Base-by-base conservation (phyloP, 2,888 invertebrate genomes). In the Hipparchia semele region DNA sequence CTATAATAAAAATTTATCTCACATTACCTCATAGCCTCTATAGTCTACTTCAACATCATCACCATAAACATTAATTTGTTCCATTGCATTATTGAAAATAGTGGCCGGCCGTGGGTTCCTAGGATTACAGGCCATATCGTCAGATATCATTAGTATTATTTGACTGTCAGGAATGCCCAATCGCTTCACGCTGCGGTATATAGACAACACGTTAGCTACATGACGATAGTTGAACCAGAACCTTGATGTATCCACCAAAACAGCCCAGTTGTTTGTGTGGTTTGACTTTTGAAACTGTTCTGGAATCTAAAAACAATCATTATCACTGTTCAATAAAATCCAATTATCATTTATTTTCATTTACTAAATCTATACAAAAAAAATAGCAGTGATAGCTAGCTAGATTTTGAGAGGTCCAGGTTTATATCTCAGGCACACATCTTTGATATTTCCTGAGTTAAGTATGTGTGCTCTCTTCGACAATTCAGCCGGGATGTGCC, bases 151-250 rank as follows among this genome's bases (percentile, higher is more conserved):
- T 71, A 99, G 90, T 78, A 99, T 99, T 72, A 99, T 99, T 89
- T 99, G 99, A 73, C 97, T 97, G 88, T 99, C 99, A 0, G 99
- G 99, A 80, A 99, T 99, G n/a, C 99, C 99, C 4, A 99, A 94
- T 13, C 99, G 95, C 90, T 99, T 99, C 0, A 99, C 99, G 86
- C 99, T 99, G 10, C 99, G 96, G 87, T 99, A 99, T 76, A 99
- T 98, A 0, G 99, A 99, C 23, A 99, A 90, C 0, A 99, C 99
- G 89, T 99, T 99, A 4, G 99, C 99, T 51, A 99, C 99, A 96
- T 99, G 99, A 6, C 99, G 96, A 89, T 99, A 99, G 89, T 99
- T 99, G 87, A 99, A 99, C 99, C 99, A 99, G 90, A 99, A 99
- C 72, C 99, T 94, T 0, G 99, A 99, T 0, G 99, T 99, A 88